Evolutionary conservation across 1,140 invertebrate species (phyloP).

Genomic region (Ips nitidus): DNA sequence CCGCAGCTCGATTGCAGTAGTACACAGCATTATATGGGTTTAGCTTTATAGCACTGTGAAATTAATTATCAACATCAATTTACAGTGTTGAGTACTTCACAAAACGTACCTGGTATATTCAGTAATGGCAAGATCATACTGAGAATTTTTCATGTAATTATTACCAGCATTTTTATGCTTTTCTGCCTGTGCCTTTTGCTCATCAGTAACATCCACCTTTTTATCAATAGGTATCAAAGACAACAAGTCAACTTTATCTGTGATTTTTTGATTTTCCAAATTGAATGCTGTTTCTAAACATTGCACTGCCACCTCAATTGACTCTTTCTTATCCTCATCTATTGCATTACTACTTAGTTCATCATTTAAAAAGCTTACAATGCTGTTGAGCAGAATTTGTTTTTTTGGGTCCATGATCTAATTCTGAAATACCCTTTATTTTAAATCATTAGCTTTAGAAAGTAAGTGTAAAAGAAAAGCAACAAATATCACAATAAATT

Average conservation of each 20-base stretch:
- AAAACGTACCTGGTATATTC: slow-evolving; percentile 72
- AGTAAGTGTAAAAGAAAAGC: no score
- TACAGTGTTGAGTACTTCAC: not conserved
- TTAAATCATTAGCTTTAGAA: not conserved
- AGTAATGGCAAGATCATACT: slow-evolving; percentile 76
- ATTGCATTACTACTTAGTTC: slow-evolving; percentile 33
- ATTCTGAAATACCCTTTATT: not conserved
- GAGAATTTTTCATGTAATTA: slow-evolving; percentile 78
- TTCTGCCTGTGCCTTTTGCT: slow-evolving; percentile 69
- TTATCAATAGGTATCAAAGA: slow-evolving; percentile 34
- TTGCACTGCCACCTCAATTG: slow-evolving; percentile 75
- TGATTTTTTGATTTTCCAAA: slow-evolving; percentile 16
- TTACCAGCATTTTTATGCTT: slow-evolving; percentile 83
- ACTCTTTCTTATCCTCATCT: slow-evolving; percentile 56
- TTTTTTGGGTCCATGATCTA: slow-evolving; percentile 37
- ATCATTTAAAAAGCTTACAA: slow-evolving; percentile 38
- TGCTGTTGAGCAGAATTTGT: slow-evolving; percentile 35
- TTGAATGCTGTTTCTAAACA: slow-evolving; percentile 74
- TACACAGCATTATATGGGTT: slow-evolving; percentile 89
- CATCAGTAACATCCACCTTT: slow-evolving; percentile 44
- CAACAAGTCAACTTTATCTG: slow-evolving; percentile 38
- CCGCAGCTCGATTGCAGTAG: slow-evolving; percentile 93
- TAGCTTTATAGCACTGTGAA: slow-evolving; percentile 74
- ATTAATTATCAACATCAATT: slow-evolving; percentile 14
- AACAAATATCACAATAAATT: slow-evolving; percentile 2